Base-by-base conservation (phyloP, 2,797 vertebrate genomes). In the Allobates femoralis region DNA sequence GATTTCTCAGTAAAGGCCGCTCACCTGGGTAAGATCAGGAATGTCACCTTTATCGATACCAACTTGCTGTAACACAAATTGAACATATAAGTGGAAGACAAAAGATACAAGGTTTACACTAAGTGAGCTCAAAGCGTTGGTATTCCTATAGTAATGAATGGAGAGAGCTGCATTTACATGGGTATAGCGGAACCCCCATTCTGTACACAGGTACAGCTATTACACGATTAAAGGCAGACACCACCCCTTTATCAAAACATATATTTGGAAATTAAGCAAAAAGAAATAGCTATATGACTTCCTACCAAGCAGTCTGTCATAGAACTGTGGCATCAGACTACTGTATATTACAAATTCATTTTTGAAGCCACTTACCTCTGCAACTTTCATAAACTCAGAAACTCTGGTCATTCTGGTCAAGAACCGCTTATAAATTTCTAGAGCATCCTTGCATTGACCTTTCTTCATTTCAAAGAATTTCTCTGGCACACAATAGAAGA, bases 391-490 rank as follows among this genome's bases (percentile, higher is more conserved):
- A 92, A 99, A 99, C 91, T 99, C 98, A n/a, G 98, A 99, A 78
- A 99, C 97, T 79, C 97, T 94, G 28, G 97, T 99, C 98, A 99
- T 99, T 90, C 98, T 95, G 69, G 97, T 99, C 88, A 99, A 94
- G 94, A 99, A 99, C 85, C 96, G 95, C 92, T 99, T 99, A 93
- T 99, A 99, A 93, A 99, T 98, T 96, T 99, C 98, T 91, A 99
- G 94, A 28, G 97, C 98, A 28, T 99, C 98, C 96, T 98, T 99
- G 94, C 98, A 99, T 83, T 99, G 98, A 85, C 97, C 96, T 91
- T 97, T 98, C 93, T 99, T 99, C 98, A 99, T 99, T 93, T 99
- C 97, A 96, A 99, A 99, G 92, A 99, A 99, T 91, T 99, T 99
- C 94, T 99, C 98, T 99, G 83, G 60, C 90, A 91, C 90, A 91